Evolutionary conservation across 2,113 vertebrate genomes (phyloP).

Genomic region (Crotophaga sulcirostris): DNA sequence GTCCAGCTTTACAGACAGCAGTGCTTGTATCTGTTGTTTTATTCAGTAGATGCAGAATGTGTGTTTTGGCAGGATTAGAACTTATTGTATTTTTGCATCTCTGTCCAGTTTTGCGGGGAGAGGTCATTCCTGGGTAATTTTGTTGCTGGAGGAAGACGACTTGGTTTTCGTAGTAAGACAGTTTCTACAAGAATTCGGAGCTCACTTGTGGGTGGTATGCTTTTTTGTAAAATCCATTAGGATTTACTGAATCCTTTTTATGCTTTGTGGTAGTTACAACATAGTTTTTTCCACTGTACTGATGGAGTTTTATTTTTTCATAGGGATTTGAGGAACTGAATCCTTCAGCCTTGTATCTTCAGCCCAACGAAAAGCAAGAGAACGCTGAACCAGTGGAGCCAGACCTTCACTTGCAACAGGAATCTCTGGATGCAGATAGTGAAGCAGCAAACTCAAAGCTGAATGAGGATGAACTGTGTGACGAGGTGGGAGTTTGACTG

Average conservation of each 20-base stretch:
- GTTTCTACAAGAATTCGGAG: not conserved
- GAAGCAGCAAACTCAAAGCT: not conserved
- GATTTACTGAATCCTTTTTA: not conserved
- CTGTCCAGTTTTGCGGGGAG: rapidly evolving
- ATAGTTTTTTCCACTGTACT: not conserved
- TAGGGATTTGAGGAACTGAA: slow-evolving; percentile 79
- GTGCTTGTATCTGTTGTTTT: not conserved
- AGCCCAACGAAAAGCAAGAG: not conserved
- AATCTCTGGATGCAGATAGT: not conserved
- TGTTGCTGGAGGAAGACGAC: not conserved
- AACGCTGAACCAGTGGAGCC: not conserved
- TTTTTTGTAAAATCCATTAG: not conserved
- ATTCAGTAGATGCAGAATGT: not conserved
- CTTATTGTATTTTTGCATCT: not conserved
- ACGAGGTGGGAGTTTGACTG: slow-evolving; percentile 7
- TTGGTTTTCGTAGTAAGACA: not conserved
- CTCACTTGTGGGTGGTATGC: not conserved
- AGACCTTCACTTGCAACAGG: not conserved
- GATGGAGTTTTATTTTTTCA: not conserved
- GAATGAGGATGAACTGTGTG: not conserved
- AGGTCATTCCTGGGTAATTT: not conserved
- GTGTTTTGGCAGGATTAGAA: not conserved
- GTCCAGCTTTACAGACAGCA: not conserved
- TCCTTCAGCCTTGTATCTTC: slow-evolving; percentile 81
- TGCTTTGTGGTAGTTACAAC: not conserved